Percentiles rank a stretch among this genome's conserved stretches.
Evolutionary conservation across 2,888 invertebrate species (phyloP).

Genomic region (Pseudanteris insignis): DNA sequence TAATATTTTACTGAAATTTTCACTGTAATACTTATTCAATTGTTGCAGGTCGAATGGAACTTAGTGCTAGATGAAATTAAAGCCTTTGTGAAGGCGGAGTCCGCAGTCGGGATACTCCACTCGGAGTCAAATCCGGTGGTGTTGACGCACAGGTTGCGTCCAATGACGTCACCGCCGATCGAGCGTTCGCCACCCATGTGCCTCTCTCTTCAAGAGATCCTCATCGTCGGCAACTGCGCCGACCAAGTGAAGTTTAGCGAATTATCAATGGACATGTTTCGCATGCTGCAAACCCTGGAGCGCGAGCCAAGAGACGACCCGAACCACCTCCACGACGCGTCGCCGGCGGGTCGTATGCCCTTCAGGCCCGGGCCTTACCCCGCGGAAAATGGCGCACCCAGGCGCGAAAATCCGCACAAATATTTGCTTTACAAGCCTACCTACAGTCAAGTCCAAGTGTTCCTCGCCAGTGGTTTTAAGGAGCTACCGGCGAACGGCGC

Average conservation of each 20-base stretch:
- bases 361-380: slow-evolving; percentile 69
- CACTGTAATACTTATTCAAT: too few species aligned
- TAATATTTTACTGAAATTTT: background rate
- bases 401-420: slow-evolving; percentile 94
- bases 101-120: slow-evolving; percentile 86
- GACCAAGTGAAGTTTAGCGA: slow-evolving; percentile 97
- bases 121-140: slow-evolving; percentile 87
- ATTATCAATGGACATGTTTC: slow-evolving; percentile 96
- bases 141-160: slow-evolving; percentile 86
- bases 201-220: slow-evolving; percentile 88
- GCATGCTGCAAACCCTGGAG: slow-evolving; percentile 95
- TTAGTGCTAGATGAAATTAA: slow-evolving; percentile 93
- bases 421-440: slow-evolving; percentile 95
- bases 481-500: slow-evolving; percentile 93
- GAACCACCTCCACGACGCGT: slow-evolving; percentile 77
- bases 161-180: slow-evolving; percentile 84
- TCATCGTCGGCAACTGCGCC: slow-evolving; percentile 91
- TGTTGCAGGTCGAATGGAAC: slow-evolving; percentile 84
- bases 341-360: slow-evolving; percentile 76
- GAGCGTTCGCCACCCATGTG: slow-evolving; percentile 88
- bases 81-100: slow-evolving; percentile 92
- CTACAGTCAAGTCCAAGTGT: slow-evolving; percentile 91
- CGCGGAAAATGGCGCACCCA: slow-evolving; percentile 77
- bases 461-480: slow-evolving; percentile 90
- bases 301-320: slow-evolving; percentile 87